These are phyloP conservation scores for Charaxes varanes DNA, from an alignment of 1,140 invertebrate genomes.

Conservation along the genomic window DNA sequence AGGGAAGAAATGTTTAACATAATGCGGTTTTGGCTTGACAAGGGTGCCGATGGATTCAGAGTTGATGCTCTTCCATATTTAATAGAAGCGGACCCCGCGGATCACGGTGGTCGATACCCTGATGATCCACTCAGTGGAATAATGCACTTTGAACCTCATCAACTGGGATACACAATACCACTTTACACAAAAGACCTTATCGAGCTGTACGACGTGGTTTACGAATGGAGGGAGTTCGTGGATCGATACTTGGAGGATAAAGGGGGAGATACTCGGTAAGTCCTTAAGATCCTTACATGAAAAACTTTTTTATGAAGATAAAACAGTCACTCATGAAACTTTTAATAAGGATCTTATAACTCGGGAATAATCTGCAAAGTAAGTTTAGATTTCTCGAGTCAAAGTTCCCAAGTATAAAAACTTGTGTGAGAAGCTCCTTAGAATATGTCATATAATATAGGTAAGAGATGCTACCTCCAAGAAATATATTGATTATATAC, in stretches of 20 bases:
- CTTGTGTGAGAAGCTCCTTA: slow-evolving; percentile 6
- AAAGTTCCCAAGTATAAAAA: slow-evolving; percentile 15
- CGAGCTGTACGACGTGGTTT: slow-evolving; percentile 77
- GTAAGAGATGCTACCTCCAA: too few relatives aligned
- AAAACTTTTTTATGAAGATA: slow-evolving; percentile 16
- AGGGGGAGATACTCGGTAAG: slow-evolving; percentile 60
- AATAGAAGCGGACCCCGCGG: slow-evolving; percentile 74
- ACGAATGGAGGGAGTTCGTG: slow-evolving; percentile 76
- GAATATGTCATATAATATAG: slow-evolving; percentile 14
- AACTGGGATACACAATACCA: slow-evolving; percentile 72
- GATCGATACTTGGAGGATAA: slow-evolving; percentile 71
- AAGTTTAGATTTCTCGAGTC: slow-evolving; percentile 12
- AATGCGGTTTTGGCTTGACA: slow-evolving; percentile 78
- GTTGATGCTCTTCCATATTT: slow-evolving; percentile 79
- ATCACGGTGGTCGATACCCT: slow-evolving; percentile 69
- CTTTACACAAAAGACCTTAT: slow-evolving; percentile 77
- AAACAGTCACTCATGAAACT: slow-evolving; percentile 19
- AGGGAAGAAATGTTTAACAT: slow-evolving; percentile 76
- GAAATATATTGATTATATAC: too few relatives aligned
- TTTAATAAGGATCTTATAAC: slow-evolving; percentile 25
- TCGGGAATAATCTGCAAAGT: slow-evolving; percentile 12
- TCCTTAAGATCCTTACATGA: slow-evolving; percentile 12
- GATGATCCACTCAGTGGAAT: slow-evolving; percentile 76
- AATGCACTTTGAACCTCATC: slow-evolving; percentile 46
- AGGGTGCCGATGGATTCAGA: slow-evolving; percentile 82